phyloP scores from a whole-genome alignment of 2,888 invertebrate genomes.

The Stramonita haemastoma region DNA sequence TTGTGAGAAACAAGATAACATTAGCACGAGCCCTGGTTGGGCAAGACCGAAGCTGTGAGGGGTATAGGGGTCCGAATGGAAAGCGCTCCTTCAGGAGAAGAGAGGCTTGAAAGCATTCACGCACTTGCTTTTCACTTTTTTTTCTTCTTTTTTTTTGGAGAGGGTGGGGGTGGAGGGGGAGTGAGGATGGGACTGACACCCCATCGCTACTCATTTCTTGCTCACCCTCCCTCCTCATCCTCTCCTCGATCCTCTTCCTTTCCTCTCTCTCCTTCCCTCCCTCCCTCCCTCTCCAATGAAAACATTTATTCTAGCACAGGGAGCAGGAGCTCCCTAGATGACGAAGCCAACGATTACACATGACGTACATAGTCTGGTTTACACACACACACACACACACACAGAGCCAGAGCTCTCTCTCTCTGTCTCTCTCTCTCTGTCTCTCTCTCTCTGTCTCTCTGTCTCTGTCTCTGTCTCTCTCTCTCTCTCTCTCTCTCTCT shows the following conservation, averaged over 20 bases:
- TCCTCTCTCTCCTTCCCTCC: background rate
- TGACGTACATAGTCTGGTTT: background rate
- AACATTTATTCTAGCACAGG: background rate
- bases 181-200: too few relatives aligned
- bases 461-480: too few relatives aligned
- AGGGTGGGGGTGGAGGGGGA: too few relatives aligned
- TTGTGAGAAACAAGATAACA: constrained; percentile 32
- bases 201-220: background rate
- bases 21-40: constrained; percentile 8
- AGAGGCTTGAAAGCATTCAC: constrained; percentile 3
- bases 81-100: background rate
- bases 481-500: too few relatives aligned
- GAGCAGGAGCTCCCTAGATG: background rate
- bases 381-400: too few relatives aligned
- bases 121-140: background rate
- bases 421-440: too few relatives aligned
- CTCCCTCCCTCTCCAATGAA: background rate
- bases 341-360: background rate
- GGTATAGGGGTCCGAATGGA: background rate
- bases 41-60: background rate
- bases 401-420: too few relatives aligned
- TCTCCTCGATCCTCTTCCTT: background rate
- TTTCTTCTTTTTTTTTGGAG: background rate
- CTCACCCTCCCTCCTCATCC: background rate
- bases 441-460: too few relatives aligned